Conservation (phyloP, 2,888 invertebrate species). For the Callyntrura sp. region DNA sequence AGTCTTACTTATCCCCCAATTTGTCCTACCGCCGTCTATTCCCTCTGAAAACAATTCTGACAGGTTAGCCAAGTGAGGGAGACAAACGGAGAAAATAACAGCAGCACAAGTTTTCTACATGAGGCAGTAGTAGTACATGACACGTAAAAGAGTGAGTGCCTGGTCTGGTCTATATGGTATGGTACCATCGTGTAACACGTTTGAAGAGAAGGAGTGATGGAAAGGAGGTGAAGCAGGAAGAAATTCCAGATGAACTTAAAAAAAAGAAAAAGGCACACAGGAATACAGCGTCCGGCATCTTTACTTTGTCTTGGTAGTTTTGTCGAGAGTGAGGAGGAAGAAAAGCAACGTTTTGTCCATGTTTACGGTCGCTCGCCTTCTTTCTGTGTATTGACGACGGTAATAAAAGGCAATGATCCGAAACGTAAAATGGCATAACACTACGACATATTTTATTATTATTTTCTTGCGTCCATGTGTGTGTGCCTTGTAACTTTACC, state of each 20-base stretch:
- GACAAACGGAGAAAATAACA: not conserved
- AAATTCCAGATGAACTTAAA: not conserved
- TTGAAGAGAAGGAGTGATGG: not conserved
- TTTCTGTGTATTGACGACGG: not conserved
- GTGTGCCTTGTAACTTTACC: not conserved
- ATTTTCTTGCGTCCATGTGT: not conserved
- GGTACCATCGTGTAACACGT: too few species aligned
- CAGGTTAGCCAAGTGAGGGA: slow-evolving; percentile 10
- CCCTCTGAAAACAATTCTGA: not conserved
- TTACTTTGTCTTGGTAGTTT: slow-evolving; percentile 12
- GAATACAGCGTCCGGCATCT: not conserved
- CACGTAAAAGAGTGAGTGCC: too few species aligned
- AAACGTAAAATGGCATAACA: slow-evolving; percentile 43
- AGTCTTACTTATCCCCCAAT: not conserved
- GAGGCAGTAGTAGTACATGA: too few species aligned
- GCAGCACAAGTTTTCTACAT: not conserved
- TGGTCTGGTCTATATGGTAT: too few species aligned
- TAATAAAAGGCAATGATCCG: slow-evolving; percentile 70
- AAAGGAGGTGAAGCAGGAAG: not conserved
- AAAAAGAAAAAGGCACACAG: not conserved
- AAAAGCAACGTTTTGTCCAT: not conserved
- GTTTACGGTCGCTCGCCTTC: not conserved
- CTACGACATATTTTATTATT: slow-evolving; percentile 25
- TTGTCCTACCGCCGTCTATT: not conserved
- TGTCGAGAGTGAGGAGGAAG: too few species aligned